phyloP scores from a whole-genome alignment of 2,888 invertebrate species.

The Acanthopleura granulata region DNA sequence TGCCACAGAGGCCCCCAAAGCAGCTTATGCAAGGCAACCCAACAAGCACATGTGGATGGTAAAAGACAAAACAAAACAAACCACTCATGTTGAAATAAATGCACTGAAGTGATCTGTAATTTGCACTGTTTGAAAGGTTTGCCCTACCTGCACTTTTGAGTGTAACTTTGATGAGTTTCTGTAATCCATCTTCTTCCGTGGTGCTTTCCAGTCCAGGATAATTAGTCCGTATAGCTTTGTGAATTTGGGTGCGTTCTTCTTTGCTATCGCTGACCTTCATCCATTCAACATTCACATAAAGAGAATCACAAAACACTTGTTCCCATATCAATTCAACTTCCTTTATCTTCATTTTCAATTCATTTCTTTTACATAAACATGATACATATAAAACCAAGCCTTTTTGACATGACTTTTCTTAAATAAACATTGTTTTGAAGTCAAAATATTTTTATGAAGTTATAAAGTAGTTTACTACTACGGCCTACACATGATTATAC shows the following conservation, averaged over 20 bases:
- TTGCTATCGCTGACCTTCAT: slow-evolving; percentile 59
- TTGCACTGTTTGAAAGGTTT: background rate
- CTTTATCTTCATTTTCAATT: background rate
- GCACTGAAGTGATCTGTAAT: background rate
- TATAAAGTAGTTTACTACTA: no score
- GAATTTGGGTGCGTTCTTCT: slow-evolving; percentile 53
- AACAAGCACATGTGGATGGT: no score
- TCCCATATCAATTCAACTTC: background rate
- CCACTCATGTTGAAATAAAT: no score
- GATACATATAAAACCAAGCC: background rate
- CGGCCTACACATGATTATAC: no score
- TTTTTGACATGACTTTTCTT: background rate
- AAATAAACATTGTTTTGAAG: background rate
- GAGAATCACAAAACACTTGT: background rate
- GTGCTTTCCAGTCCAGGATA: slow-evolving; percentile 70
- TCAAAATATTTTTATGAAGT: no score
- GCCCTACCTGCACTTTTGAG: background rate
- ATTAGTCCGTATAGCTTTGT: slow-evolving; percentile 76
- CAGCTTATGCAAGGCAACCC: no score
- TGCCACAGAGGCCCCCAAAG: no score
- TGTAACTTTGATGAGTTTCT: slow-evolving; percentile 51
- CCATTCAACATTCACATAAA: background rate
- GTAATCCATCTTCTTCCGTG: slow-evolving; percentile 44
- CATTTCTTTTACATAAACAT: background rate
- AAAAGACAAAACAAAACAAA: no score